Evolutionary conservation across 2,797 vertebrate species (phyloP).

Genomic region (Diceros bicornis): DNA sequence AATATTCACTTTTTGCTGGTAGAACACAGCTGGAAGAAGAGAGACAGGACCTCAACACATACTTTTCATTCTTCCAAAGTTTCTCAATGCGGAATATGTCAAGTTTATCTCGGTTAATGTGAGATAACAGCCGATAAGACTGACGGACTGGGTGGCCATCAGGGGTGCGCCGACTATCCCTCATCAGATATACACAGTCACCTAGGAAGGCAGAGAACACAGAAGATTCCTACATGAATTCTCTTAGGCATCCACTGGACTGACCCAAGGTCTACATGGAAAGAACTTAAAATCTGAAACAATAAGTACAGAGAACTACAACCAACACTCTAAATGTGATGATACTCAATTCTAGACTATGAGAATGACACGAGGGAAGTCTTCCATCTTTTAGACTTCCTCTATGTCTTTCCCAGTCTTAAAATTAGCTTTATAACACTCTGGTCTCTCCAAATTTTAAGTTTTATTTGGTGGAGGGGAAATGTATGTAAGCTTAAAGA

Average conservation of each 20-base stretch:
- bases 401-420: neutral
- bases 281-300: neutral
- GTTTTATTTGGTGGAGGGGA: neutral
- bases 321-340: neutral
- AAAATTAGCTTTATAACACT: neutral
- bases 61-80: conserved; percentile 99
- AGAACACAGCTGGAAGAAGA: neutral
- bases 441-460: neutral
- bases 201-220: conserved; percentile 88
- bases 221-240: neutral
- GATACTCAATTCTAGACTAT: neutral
- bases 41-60: conserved; percentile 78
- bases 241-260: neutral
- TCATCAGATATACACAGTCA: conserved; percentile 99
- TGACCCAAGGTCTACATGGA: neutral
- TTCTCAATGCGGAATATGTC: conserved; percentile 99
- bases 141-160: conserved; percentile 98
- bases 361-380: neutral
- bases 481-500: neutral
- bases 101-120: conserved; percentile 97
- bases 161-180: conserved; percentile 96
- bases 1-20: neutral
- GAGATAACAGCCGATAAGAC: conserved; percentile 96
- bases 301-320: neutral
- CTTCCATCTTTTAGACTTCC: neutral